A percentile compares a stretch with the other conserved stretches of the same genome.
Conservation (phyloP, 2,797 vertebrate genomes). For the Pangasius krempfi region DNA sequence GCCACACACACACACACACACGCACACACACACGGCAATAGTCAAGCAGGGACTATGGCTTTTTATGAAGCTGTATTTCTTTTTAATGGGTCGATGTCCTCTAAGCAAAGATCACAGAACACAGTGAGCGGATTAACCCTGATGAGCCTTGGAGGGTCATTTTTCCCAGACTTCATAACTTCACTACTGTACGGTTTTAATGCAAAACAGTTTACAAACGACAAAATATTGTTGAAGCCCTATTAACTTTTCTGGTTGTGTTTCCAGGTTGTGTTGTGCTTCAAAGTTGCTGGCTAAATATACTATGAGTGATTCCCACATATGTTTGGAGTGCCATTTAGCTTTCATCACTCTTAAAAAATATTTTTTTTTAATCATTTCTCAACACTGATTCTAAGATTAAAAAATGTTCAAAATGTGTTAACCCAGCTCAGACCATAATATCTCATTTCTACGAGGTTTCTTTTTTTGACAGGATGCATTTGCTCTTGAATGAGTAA, state of each 20-base stretch:
- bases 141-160: conserved; percentile 57
- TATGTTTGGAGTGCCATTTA: neutral
- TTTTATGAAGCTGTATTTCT: conserved; percentile 78
- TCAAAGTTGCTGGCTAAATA: neutral
- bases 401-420: neutral
- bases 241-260: neutral
- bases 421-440: neutral
- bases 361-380: neutral
- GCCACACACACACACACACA: conserved; percentile 27
- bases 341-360: neutral
- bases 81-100: conserved; percentile 69
- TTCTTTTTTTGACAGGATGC: neutral
- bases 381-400: neutral
- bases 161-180: neutral
- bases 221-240: neutral
- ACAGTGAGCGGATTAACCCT: conserved; percentile 70
- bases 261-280: neutral
- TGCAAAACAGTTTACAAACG: neutral
- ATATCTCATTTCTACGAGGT: neutral
- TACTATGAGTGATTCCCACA: neutral
- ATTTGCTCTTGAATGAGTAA: neutral
- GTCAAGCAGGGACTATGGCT: conserved; percentile 44
- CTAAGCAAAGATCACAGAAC: conserved; percentile 62
- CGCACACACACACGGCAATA: conserved; percentile 42
- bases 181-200: neutral